Base-by-base conservation (phyloP, 2,797 vertebrate species). In the Trachops cirrhosus region DNA sequence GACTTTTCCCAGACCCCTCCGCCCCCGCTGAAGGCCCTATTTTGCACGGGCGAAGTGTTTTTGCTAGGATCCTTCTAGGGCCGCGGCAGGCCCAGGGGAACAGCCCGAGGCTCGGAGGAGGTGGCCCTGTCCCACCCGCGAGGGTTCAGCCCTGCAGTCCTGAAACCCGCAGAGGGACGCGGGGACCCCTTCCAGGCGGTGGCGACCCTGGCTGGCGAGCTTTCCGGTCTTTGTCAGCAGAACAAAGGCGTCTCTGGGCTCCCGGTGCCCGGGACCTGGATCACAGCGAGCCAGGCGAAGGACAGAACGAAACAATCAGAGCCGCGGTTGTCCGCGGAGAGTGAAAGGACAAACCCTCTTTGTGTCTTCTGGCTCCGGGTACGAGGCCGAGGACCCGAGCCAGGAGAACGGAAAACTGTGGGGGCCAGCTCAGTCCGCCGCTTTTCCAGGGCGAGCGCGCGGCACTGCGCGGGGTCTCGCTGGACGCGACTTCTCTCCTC, bases 391-490 rank as follows among this genome's bases (percentile, higher is more conserved):
- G 6, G 48, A 68, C 74, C 24, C 16, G 7, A 54, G 70, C 70
- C 24, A 1, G 32, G 59, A 34, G 18, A 52, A 50, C 9, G 22
- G 78, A 34, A 26, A 24, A 50, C 41, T 14, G 41, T 54, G 14
- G 1, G 0, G 26, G 29, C 24, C 29, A 0, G 3, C 22, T 41
- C 37, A 1, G 6, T 7, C 11, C 2, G 24, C 32, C 29, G 8
- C n/a, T 0, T n/a, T 24, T 12, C 34, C 71, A 11, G 44, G 22
- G 3, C 9, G 9, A 52, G 57, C 0, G 0, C 32, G 8, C 3
- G 0, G 1, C 29, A 3, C 68, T 0, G 39, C 10, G 6, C 14
- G 0, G 48, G 2, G 19, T 3, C 2, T 24, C 0, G 46, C 70
- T 73, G 44, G 9, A 14, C 3, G 16, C 1, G 0, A 37, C 7